phyloP scores from a whole-genome alignment of 2,113 vertebrate genomes.

The Coptodon rendalli region DNA sequence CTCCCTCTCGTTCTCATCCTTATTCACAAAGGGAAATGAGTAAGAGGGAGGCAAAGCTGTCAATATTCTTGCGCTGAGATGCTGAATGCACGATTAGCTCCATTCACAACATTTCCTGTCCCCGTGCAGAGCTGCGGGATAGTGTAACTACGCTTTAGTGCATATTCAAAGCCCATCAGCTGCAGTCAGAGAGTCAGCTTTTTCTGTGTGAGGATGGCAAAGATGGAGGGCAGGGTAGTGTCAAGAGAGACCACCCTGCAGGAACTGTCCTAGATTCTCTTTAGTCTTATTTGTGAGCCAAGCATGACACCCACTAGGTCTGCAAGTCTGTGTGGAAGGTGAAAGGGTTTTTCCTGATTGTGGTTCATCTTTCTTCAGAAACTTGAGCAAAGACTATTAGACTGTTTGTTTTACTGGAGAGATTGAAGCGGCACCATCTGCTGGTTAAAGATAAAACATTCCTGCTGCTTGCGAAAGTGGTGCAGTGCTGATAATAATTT shows the following conservation, averaged over 20 bases:
- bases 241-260: neutral
- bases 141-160: neutral
- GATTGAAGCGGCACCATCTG: constrained; percentile 30
- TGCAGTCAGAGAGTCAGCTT: neutral
- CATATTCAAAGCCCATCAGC: neutral
- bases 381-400: neutral
- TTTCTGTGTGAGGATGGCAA: neutral
- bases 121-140: neutral
- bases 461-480: no score
- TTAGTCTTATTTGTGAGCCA: neutral
- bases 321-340: neutral
- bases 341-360: neutral
- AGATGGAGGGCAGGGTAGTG: neutral
- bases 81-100: neutral
- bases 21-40: neutral
- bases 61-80: neutral
- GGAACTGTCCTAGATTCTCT: neutral
- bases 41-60: neutral
- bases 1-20: neutral
- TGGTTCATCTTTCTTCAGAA: neutral
- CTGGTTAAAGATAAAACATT: constrained; percentile 7
- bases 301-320: neutral
- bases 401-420: neutral
- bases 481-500: neutral
- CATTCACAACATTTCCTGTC: constrained; percentile 45